phyloP scores from a whole-genome alignment of 1,140 invertebrate species.

The Gonioctena quinquepunctata region DNA sequence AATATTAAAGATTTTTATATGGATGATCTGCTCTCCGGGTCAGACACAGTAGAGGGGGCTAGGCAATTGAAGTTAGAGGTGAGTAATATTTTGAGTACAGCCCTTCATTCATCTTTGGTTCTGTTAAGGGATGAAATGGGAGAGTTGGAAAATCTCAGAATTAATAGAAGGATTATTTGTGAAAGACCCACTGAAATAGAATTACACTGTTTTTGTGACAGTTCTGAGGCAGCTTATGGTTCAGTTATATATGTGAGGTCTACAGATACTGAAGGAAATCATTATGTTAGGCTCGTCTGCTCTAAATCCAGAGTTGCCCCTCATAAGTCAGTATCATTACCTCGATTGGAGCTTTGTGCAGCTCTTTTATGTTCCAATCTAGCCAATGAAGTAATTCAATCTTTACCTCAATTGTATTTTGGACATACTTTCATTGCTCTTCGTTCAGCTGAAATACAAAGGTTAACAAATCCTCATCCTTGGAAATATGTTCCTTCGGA shows the following conservation, averaged over 20 bases:
- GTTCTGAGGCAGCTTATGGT: neutral
- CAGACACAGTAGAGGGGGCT: neutral
- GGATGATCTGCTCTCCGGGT: neutral
- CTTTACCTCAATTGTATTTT: too few species aligned
- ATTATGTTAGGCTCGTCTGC: too few species aligned
- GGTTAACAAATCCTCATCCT: neutral
- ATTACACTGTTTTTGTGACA: neutral
- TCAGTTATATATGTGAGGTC: too few species aligned
- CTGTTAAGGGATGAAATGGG: neutral
- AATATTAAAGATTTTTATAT: neutral
- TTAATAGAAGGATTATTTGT: neutral
- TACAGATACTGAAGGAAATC: too few species aligned
- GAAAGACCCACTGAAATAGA: neutral
- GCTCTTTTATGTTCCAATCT: too few species aligned
- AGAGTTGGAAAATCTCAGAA: neutral
- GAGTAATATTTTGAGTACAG: constrained; percentile 14
- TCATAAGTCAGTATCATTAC: too few species aligned
- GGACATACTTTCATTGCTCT: too few species aligned
- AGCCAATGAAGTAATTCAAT: too few species aligned
- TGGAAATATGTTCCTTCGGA: too few species aligned
- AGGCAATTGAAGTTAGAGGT: neutral
- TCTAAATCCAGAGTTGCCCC: too few species aligned
- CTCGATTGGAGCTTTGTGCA: too few species aligned
- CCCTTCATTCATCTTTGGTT: neutral
- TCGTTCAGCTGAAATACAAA: too few species aligned